phyloP scores from a whole-genome alignment of 2,113 vertebrate genomes.

The Lates calcarifer region DNA sequence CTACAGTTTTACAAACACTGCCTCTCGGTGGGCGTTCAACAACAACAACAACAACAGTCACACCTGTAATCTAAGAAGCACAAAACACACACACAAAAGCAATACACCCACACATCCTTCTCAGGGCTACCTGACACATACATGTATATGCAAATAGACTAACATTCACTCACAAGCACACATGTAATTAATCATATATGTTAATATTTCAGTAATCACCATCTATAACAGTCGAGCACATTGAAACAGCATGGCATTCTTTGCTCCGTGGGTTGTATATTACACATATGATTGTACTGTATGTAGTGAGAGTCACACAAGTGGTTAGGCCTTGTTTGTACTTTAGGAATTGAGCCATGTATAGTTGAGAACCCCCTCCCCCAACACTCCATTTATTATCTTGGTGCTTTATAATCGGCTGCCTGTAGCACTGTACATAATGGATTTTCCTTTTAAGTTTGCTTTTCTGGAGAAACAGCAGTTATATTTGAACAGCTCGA shows the following conservation, averaged over 20 bases:
- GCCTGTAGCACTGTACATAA: constrained; percentile 62
- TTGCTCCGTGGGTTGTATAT: constrained; percentile 43
- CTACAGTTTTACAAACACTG: constrained; percentile 23
- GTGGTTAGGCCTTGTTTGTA: constrained; percentile 57
- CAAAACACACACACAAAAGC: constrained; percentile 66
- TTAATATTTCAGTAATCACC: constrained; percentile 43
- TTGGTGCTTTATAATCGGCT: constrained; percentile 60
- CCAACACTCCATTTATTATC: constrained; percentile 17
- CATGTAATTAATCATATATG: constrained; percentile 26
- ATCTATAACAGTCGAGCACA: constrained; percentile 48
- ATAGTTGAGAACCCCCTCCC: constrained; percentile 22
- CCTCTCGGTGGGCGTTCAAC: background rate
- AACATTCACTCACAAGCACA: constrained; percentile 39
- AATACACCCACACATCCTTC: constrained; percentile 70
- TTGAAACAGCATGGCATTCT: constrained; percentile 22
- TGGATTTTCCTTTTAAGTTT: constrained; percentile 32
- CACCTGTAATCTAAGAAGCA: constrained; percentile 73
- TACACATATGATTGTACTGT: constrained; percentile 51
- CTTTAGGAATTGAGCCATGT: constrained; percentile 73
- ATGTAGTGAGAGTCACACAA: constrained; percentile 42
- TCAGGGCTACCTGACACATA: constrained; percentile 81
- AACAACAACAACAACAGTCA: constrained; percentile 7
- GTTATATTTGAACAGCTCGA: background rate
- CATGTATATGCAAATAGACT: constrained; percentile 39
- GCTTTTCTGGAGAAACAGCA: constrained; percentile 30